These are phyloP conservation scores for Coregonus suidteri DNA, from an alignment of 2,797 vertebrate genomes.

Conservation along the genomic window DNA sequence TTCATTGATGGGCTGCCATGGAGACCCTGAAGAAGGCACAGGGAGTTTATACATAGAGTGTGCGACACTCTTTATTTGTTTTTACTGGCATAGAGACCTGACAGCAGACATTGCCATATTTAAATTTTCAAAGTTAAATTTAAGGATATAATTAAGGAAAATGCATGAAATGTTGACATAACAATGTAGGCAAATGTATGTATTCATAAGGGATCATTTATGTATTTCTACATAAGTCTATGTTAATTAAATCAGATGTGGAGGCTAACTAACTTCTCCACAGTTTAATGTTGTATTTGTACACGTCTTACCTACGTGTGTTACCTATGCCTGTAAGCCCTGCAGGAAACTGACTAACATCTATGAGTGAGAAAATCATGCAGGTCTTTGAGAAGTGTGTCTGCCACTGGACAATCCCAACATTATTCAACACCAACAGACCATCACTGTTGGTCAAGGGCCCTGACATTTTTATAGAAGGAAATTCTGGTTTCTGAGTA, in stretches of 20 bases:
- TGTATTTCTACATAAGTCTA: background rate
- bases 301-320: background rate
- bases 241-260: background rate
- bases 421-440: conserved; percentile 61
- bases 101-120: background rate
- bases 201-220: background rate
- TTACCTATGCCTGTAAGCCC: conserved; percentile 14
- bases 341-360: conserved; percentile 68
- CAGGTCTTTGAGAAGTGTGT: conserved; percentile 46
- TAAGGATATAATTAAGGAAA: background rate
- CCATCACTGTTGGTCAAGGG: conserved; percentile 34
- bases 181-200: background rate
- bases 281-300: conserved; percentile 18
- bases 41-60: too few species aligned
- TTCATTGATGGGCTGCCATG: background rate
- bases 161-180: background rate
- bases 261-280: background rate
- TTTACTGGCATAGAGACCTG: background rate
- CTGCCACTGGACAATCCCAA: conserved; percentile 52
- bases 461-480: conserved; percentile 16
- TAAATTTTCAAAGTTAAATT: background rate
- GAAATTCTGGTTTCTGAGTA: conserved; percentile 4
- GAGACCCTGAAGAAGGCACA: background rate
- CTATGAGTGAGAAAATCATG: conserved; percentile 49
- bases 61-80: too few species aligned